phyloP scores from a whole-genome alignment of 2,797 vertebrate species.

The Crypturellus tataupa region DNA sequence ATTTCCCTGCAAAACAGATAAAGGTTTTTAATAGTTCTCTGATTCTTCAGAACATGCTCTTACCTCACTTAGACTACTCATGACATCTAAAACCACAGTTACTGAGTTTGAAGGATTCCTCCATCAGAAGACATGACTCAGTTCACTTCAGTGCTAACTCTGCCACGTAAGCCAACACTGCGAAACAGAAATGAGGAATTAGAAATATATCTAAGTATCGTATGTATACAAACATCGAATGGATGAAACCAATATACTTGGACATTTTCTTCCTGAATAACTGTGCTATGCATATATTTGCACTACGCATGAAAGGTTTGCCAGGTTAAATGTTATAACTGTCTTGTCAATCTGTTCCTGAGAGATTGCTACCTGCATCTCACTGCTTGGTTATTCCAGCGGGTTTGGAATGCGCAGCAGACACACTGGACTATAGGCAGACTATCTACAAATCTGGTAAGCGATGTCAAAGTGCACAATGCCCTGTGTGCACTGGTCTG shows the following conservation, averaged over 20 bases:
- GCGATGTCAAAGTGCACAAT: not conserved
- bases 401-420: not conserved
- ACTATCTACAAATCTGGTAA: not conserved
- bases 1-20: not conserved
- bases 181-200: not conserved
- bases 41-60: not conserved
- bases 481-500: not conserved
- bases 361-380: not conserved
- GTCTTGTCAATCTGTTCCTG: not conserved
- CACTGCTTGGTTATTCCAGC: fast-evolving
- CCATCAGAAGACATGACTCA: not conserved
- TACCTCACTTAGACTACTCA: not conserved
- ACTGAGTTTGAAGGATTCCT: not conserved
- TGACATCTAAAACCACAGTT: not conserved
- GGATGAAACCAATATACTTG: not conserved
- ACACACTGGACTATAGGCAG: not conserved
- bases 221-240: not conserved
- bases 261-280: fast-evolving
- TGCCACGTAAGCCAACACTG: fast-evolving
- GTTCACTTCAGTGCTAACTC: not conserved
- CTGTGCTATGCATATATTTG: not conserved
- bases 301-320: fast-evolving
- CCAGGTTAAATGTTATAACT: fast-evolving
- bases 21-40: not conserved
- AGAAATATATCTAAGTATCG: not conserved